Conservation (phyloP, 2,797 vertebrate genomes). For the Lagorchestes hirsutus region DNA sequence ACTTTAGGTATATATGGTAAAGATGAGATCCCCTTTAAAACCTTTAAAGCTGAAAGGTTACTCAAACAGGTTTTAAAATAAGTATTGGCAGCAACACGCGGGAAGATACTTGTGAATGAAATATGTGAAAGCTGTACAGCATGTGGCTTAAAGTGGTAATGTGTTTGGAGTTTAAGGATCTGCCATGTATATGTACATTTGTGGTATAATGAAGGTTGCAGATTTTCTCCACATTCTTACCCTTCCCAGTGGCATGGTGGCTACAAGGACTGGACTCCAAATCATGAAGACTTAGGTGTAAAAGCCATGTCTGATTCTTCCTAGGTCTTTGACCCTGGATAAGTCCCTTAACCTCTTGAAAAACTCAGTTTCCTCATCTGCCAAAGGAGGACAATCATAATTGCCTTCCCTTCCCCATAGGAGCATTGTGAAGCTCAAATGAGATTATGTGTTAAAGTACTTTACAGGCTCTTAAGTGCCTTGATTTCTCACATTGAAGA, state of each 20-base stretch:
- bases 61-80: constrained; percentile 49
- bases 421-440: not conserved
- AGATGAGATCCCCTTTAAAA: constrained; percentile 58
- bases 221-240: not conserved
- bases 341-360: not conserved
- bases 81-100: constrained; percentile 20
- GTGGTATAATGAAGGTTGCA: constrained; percentile 14
- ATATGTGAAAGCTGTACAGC: constrained; percentile 50
- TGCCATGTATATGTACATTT: not conserved
- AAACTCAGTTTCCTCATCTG: not conserved
- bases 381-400: not conserved
- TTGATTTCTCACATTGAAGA: not conserved
- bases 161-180: constrained; percentile 3
- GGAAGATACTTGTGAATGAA: constrained; percentile 50
- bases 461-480: not conserved
- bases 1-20: constrained; percentile 56
- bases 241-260: not conserved
- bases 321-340: not conserved
- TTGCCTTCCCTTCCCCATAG: not conserved
- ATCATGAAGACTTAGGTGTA: not conserved
- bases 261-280: not conserved
- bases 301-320: not conserved
- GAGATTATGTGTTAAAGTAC: not conserved
- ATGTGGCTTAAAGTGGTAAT: constrained; percentile 11
- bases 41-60: constrained; percentile 62